Evolutionary conservation across 2,113 vertebrate genomes (phyloP), one percentile per base, ranked within the genome.

Genomic region (Pomatostomus ruficeps): DNA sequence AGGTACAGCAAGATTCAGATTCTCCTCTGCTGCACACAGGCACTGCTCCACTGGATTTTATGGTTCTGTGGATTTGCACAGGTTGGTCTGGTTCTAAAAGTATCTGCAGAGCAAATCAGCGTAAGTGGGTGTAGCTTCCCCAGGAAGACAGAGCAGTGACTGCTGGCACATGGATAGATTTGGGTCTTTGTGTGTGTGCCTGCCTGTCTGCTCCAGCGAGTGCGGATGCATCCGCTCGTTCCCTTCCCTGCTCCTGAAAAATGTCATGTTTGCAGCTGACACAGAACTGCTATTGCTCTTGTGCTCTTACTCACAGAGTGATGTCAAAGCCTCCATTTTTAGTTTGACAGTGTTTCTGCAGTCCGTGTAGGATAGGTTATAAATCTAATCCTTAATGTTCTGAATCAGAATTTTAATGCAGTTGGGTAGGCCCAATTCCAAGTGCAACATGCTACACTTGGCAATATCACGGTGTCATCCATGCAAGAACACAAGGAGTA

Each of bases 211-310:
- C 89, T 63, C 29, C 17, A 57, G 72, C 45, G 6, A 40, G 61
- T 19, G 3, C 0, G 1, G 23, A 2, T 87, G 43, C 10, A 2
- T n/a, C 63, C 1, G 2, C 65, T 80, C 28, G 2, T 65, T 88
- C 29, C 40, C 46, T 24, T 61, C 65, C 79, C 67, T 0, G 1
- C 54, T 67, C 9, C 43, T 65, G 52, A 57, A 82, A 91, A 79
- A 66, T 22, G 29, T 42, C 68, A 9, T 9, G 3, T 59, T 73
- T 68, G n/a, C 85, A 24, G 36, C 68, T 80, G 71, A 45, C 55
- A 59, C 51, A 66, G n/a, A 88, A 3, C 65, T 35, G 3, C 67
- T 31, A 2, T 10, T 70, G 62, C 62, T 74, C 6, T 42, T 67
- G 12, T 65, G 71, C 49, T 77, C 31, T 66, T 74, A 57, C 46